A percentile compares a stretch with the other conserved stretches of the same genome.
Conservation (phyloP, 2,113 vertebrate genomes). For the Galbula dea region DNA sequence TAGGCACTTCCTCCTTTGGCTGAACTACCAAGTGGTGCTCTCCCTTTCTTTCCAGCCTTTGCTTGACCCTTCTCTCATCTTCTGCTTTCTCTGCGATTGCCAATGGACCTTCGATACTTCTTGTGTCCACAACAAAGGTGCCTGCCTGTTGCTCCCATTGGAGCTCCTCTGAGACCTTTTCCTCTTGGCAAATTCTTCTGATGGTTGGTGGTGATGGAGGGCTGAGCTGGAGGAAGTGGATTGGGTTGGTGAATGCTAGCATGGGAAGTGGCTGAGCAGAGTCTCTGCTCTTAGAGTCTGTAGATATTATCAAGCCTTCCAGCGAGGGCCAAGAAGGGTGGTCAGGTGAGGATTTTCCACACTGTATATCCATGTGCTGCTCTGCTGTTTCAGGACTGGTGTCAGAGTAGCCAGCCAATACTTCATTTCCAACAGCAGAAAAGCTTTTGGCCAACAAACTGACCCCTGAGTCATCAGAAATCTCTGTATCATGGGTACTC, state of each 20-base stretch:
- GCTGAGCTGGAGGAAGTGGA: conserved; percentile 41
- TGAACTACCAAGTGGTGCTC: background rate
- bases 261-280: background rate
- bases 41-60: background rate
- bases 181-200: background rate
- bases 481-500: background rate
- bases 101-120: background rate
- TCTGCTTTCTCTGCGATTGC: background rate
- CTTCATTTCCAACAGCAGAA: background rate
- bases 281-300: background rate
- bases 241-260: conserved; percentile 73
- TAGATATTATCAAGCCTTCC: background rate
- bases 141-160: background rate
- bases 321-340: conserved; percentile 53
- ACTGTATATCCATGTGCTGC: background rate
- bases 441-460: background rate
- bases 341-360: conserved; percentile 19
- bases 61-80: background rate
- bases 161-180: background rate
- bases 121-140: background rate
- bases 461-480: conserved; percentile 34
- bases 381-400: background rate
- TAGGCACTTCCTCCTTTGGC: background rate
- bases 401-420: background rate
- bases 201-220: conserved; percentile 51